phyloP scores from a whole-genome alignment of 1,140 invertebrate genomes.

The Caenorhabditis inopinata region DNA sequence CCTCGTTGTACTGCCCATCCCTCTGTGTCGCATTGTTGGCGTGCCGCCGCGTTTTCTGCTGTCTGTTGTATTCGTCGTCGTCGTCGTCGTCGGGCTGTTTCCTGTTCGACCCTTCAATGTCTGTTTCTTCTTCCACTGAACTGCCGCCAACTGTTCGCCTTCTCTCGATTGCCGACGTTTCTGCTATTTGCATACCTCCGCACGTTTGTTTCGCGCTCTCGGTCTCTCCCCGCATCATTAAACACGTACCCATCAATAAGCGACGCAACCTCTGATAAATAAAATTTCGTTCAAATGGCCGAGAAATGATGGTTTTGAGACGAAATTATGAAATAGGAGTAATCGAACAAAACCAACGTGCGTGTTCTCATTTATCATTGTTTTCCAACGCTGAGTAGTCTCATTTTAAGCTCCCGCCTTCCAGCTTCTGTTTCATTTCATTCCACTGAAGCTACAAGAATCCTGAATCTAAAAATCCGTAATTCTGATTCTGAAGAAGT shows the following conservation, averaged over 20 bases:
- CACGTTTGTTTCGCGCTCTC: neutral
- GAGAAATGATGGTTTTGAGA: neutral
- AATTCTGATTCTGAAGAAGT: too few species aligned
- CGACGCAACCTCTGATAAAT: neutral
- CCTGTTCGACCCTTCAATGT: neutral
- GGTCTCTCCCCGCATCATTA: neutral
- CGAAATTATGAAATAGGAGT: neutral
- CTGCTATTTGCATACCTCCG: constrained; percentile 23
- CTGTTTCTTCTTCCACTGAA: too few species aligned
- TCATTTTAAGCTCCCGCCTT: too few species aligned
- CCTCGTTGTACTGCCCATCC: neutral
- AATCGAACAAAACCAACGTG: neutral
- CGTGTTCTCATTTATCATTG: neutral
- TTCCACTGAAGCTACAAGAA: too few species aligned
- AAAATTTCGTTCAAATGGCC: neutral
- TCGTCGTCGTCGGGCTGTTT: neutral
- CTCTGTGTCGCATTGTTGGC: too few species aligned
- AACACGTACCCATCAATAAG: constrained; percentile 8
- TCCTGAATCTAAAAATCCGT: too few species aligned
- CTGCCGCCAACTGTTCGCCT: constrained; percentile 20
- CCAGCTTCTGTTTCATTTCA: too few species aligned
- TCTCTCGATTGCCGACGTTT: neutral
- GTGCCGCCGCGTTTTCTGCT: too few species aligned
- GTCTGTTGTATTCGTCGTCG: neutral
- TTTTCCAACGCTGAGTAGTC: too few species aligned